A percentile compares a stretch with the other conserved stretches of the same genome.
These are phyloP conservation scores for Flabesymbios commensalis DNA, from an alignment of 2,888 invertebrate species.

Conservation along the genomic window DNA sequence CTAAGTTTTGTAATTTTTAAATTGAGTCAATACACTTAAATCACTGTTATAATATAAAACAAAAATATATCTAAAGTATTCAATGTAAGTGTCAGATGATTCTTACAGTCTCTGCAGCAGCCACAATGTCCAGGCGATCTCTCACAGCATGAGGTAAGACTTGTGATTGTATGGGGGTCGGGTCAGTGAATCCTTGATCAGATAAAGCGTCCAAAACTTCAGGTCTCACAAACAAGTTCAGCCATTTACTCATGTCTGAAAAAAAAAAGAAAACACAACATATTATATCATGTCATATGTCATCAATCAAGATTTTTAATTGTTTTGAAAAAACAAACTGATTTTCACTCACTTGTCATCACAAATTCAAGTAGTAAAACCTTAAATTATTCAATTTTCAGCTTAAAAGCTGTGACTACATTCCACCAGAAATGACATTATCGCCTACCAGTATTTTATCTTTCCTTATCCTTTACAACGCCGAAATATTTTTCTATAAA, in stretches of 20 bases:
- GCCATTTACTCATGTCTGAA: conserved; percentile 61
- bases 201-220: conserved; percentile 74
- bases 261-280: neutral
- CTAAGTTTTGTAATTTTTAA: neutral
- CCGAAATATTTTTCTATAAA: too few species aligned
- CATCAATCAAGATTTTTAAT: too few species aligned
- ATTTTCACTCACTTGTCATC: too few species aligned
- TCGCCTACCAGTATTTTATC: too few species aligned
- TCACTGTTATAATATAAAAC: neutral
- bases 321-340: too few species aligned
- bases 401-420: too few species aligned
- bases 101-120: conserved; percentile 90
- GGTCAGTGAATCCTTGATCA: conserved; percentile 77
- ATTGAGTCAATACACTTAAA: neutral
- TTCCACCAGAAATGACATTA: too few species aligned
- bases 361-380: too few species aligned
- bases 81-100: neutral
- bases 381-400: too few species aligned
- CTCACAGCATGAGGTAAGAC: conserved; percentile 57
- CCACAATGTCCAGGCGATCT: conserved; percentile 87
- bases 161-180: conserved; percentile 82
- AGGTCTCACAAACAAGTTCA: conserved; percentile 67
- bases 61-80: neutral
- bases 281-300: too few species aligned
- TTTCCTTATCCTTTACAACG: too few species aligned